Evolutionary conservation across 2,113 vertebrate genomes (phyloP).

Genomic region (Quiscalus mexicanus): DNA sequence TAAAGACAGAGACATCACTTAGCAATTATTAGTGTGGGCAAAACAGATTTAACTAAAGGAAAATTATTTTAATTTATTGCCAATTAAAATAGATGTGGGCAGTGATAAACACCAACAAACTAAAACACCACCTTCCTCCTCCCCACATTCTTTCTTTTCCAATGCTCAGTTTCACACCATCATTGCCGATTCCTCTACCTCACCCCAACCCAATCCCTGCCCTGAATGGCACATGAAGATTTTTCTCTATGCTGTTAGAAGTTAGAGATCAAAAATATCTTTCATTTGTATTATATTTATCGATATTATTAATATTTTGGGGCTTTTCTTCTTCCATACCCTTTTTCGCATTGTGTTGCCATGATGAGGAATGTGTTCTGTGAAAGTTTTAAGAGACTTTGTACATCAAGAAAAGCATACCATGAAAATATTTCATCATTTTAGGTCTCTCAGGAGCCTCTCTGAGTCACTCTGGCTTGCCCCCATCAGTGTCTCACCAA

Average conservation of each 20-base stretch:
- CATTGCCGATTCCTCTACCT: not conserved
- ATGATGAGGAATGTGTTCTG: not conserved
- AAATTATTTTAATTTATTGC: not conserved
- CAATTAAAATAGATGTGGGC: not conserved
- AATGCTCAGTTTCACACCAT: not conserved
- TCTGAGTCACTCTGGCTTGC: not conserved
- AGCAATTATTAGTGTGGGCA: not conserved
- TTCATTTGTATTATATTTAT: not conserved
- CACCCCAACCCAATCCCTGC: not conserved
- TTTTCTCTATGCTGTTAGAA: not conserved
- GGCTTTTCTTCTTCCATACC: not conserved
- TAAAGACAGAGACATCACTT: not conserved
- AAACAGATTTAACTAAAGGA: not conserved
- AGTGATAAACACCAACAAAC: not conserved
- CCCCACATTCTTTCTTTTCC: not conserved
- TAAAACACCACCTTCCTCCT: not conserved
- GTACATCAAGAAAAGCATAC: not conserved
- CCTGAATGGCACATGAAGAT: fast-evolving
- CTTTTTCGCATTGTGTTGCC: not conserved
- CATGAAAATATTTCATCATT: not conserved
- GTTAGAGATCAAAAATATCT: not conserved
- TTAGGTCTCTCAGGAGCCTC: not conserved
- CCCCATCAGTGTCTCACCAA: not conserved
- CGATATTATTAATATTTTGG: not conserved
- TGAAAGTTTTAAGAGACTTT: not conserved